Conservation (phyloP, 2,797 vertebrate species). For the Halcyon leucocephala region DNA sequence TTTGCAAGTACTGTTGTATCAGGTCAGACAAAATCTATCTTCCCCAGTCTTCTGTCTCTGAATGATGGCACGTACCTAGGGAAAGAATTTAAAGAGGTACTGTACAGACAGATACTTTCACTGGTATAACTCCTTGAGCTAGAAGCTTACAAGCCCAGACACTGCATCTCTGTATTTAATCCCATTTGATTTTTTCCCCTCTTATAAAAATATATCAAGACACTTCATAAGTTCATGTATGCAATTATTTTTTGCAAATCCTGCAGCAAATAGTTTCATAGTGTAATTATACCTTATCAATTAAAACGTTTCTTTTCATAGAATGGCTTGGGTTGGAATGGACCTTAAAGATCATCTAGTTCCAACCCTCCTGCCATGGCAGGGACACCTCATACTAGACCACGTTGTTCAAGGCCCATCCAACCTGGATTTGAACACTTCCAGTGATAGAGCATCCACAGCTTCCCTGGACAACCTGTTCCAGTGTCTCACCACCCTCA, state of each 20-base stretch:
- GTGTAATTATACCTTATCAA: not conserved
- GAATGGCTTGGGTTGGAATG: no score
- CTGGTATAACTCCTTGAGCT: not conserved
- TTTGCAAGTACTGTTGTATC: not conserved
- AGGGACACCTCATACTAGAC: no score
- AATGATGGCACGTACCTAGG: not conserved
- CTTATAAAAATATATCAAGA: not conserved
- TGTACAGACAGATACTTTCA: not conserved
- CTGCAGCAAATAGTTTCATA: not conserved
- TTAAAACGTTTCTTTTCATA: not conserved
- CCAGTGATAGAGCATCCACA: no score
- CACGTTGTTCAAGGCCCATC: no score
- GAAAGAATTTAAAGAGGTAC: not conserved
- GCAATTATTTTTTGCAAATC: not conserved
- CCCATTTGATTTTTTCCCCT: not conserved
- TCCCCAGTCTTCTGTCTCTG: not conserved
- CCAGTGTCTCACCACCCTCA: no score
- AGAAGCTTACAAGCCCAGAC: not conserved
- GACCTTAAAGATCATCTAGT: no score
- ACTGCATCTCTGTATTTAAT: not conserved
- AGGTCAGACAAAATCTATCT: not conserved
- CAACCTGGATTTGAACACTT: no score
- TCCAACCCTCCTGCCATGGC: no score
- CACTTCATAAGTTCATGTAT: not conserved
- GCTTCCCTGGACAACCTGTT: no score